A percentile compares a stretch with the other conserved stretches of the same genome.
Evolutionary conservation across 1,140 invertebrate genomes (phyloP).

Genomic region (Dendroctonus ponderosae): DNA sequence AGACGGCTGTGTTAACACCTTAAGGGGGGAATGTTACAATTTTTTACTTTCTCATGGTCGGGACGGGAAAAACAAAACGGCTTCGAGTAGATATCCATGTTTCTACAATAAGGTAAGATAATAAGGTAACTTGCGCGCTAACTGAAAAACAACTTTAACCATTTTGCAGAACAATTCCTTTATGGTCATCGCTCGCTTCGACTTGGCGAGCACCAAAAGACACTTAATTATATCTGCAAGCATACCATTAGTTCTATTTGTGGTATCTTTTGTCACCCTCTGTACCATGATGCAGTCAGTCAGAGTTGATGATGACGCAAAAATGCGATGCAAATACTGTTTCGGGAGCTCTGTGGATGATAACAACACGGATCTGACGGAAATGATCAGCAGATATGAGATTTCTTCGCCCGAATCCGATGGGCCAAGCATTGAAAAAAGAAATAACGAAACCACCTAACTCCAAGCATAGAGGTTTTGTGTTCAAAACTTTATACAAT

Average conservation of each 20-base stretch:
- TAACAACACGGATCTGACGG: conserved; percentile 41
- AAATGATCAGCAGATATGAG: conserved; percentile 48
- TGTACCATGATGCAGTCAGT: conserved; percentile 84
- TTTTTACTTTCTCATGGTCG: conserved; percentile 79
- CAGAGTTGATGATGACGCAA: conserved; percentile 84
- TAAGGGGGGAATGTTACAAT: conserved; percentile 81
- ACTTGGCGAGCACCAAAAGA: conserved; percentile 71
- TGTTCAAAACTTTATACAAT: no score
- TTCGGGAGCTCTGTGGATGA: conserved; percentile 47
- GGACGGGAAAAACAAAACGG: conserved; percentile 83
- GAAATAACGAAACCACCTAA: not conserved
- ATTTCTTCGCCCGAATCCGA: conserved; percentile 45
- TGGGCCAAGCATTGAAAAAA: conserved; percentile 23
- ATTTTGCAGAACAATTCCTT: conserved; percentile 46
- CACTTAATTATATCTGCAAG: conserved; percentile 79
- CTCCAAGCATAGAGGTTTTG: no score
- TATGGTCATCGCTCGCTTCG: conserved; percentile 73
- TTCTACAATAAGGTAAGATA: conserved; percentile 59
- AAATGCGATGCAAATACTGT: conserved; percentile 81
- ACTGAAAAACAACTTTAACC: not conserved
- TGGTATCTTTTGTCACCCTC: conserved; percentile 81
- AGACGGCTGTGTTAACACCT: conserved; percentile 85
- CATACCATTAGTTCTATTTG: conserved; percentile 75
- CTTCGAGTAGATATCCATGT: conserved; percentile 80
- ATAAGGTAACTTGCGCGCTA: not conserved